Conservation (phyloP, 2,888 invertebrate genomes). For the Zygothrica quintamaculata region DNA sequence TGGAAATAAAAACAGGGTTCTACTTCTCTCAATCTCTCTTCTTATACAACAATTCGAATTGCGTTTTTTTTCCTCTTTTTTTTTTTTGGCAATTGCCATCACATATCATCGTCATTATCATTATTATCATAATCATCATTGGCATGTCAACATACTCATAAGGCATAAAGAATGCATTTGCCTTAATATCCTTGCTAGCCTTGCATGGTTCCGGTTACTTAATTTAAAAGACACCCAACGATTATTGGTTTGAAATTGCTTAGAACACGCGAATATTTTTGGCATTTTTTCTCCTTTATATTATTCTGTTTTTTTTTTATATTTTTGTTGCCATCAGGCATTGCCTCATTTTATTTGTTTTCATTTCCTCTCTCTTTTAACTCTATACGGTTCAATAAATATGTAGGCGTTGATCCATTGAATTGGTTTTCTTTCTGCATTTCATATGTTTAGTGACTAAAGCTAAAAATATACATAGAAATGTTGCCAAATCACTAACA, state of each 20-base stretch:
- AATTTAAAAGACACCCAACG: constrained; percentile 80
- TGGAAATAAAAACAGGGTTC: constrained; percentile 33
- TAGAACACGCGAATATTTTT: constrained; percentile 72
- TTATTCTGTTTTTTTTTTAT: too few species aligned
- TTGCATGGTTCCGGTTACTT: constrained; percentile 76
- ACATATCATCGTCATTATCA: constrained; percentile 45
- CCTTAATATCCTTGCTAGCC: constrained; percentile 46
- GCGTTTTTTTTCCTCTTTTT: too few species aligned
- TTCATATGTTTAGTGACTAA: constrained; percentile 1
- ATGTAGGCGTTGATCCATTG: constrained; percentile 74
- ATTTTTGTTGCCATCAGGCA: constrained; percentile 33
- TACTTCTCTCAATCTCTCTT: too few species aligned
- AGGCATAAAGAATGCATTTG: constrained; percentile 23
- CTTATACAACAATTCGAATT: too few species aligned
- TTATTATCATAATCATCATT: constrained; percentile 7
- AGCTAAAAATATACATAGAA: background rate
- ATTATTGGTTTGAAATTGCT: constrained; percentile 79
- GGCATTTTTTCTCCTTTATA: constrained; percentile 45
- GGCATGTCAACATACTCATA: constrained; percentile 57
- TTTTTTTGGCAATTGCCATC: constrained; percentile 44
- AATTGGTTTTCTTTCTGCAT: constrained; percentile 45
- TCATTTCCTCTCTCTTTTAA: constrained; percentile 3
- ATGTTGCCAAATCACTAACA: too few species aligned
- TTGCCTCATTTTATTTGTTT: constrained; percentile 28
- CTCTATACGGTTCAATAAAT: constrained; percentile 57